Conservation (phyloP, 2,888 invertebrate genomes). For the Plagiodera versicolora region DNA sequence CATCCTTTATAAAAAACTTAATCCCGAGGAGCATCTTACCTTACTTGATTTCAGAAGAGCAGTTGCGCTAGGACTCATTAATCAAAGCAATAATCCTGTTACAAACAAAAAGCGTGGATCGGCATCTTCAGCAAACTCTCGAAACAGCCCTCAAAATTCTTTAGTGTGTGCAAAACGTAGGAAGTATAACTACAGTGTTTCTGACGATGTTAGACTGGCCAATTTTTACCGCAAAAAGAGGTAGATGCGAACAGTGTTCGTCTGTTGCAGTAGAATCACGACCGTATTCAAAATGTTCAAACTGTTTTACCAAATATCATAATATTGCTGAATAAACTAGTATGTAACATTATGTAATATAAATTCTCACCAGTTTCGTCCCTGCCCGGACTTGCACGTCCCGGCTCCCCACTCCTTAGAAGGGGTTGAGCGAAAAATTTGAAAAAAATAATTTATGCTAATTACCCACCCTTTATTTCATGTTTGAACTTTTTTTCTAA, state of each 20-base stretch:
- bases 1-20: constrained; percentile 19
- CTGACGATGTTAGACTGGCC: constrained; percentile 17
- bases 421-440: constrained; percentile 7
- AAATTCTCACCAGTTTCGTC: constrained; percentile 11
- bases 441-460: constrained; percentile 6
- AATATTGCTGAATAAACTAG: constrained; percentile 14
- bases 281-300: constrained; percentile 17
- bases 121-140: constrained; percentile 10
- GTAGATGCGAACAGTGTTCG: constrained; percentile 17
- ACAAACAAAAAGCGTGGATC: constrained; percentile 13
- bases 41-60: constrained; percentile 22
- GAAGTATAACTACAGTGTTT: constrained; percentile 20
- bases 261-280: constrained; percentile 18
- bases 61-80: constrained; percentile 20
- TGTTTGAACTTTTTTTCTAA: constrained; percentile 6
- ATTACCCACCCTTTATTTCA: constrained; percentile 3
- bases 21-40: constrained; percentile 18
- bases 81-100: constrained; percentile 17
- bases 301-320: constrained; percentile 14
- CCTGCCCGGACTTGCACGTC: constrained; percentile 14
- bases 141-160: constrained; percentile 15
- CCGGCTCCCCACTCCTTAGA: constrained; percentile 14
- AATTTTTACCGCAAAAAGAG: constrained; percentile 16
- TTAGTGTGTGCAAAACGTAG: constrained; percentile 13
- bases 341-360: constrained; percentile 13